Base-by-base conservation (phyloP, 2,888 invertebrate species). In the Papilio elwesi region DNA sequence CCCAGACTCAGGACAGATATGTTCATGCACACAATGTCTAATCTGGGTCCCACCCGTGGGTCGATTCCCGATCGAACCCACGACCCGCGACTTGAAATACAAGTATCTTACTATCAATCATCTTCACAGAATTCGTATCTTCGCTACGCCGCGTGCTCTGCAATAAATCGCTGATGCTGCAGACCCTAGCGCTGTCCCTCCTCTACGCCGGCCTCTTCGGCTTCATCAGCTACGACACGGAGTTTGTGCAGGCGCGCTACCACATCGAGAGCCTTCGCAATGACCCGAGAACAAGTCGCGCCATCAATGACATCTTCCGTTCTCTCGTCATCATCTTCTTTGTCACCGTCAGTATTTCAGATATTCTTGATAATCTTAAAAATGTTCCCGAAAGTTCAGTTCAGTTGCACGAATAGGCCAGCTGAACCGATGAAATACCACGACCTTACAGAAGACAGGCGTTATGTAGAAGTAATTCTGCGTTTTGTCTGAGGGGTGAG, bases 311-410 rank as follows among this genome's bases (percentile, higher is more conserved):
- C 67, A 84, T 92, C 53, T 91, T 91, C 76, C 82, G 92, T 2
- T 85, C 92, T 0, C 79, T 93, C 12, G 89, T 92, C 77, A 89
- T 93, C 75, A 87, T 93, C 48, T 92, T 90, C 82, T 91, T 92
- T 51, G 87, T 92, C 1, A 86, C 89, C 85, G 93, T 92, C 80
- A 85, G 87, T 68, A 55, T 6, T 26, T 6, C 26, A 26, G 12
- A 43, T 6, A 9, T 43, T 43, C 2, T 7, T 43, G 4, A 26
- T 26, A 26, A 26, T 26, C 26, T 26, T 26, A 26, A 26, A 26
- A 2, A 26, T 1, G 26, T 26, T 26, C 26, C 26, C 26, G 26
- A 26, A 26, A n/a, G n/a, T n/a, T n/a, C n/a, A n/a, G n/a, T n/a
- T 26, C 26, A 26, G 26, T 26, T 26, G 26, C 26, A 26, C 26